A percentile compares a stretch with the other conserved stretches of the same genome.
These are phyloP conservation scores for Grus americana DNA, from an alignment of 2,113 vertebrate species.

Conservation along the genomic window DNA sequence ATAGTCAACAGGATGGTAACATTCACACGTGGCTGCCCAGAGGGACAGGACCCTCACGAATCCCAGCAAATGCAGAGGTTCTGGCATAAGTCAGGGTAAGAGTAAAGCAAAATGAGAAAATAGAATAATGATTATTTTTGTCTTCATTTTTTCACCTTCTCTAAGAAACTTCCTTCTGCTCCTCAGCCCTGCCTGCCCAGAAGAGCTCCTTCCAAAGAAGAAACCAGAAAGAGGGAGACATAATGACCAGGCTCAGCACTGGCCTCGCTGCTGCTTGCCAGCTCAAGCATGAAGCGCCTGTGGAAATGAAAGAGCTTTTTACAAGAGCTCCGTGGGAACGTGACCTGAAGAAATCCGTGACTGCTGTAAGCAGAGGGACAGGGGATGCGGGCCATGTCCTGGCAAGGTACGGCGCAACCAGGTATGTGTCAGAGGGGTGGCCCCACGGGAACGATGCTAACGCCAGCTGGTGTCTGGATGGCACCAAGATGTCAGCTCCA, in stretches of 20 bases:
- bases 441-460: accelerated
- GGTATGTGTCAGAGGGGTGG: neutral
- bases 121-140: neutral
- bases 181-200: neutral
- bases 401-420: neutral
- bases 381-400: neutral
- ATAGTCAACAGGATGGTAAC: neutral
- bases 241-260: neutral
- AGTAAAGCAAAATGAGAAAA: neutral
- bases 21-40: neutral
- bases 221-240: neutral
- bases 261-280: neutral
- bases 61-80: accelerated
- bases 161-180: neutral
- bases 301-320: neutral
- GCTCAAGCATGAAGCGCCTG: neutral
- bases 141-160: neutral
- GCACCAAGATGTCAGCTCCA: neutral
- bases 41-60: neutral
- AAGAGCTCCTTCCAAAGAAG: neutral
- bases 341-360: neutral
- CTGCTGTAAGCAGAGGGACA: neutral
- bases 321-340: neutral
- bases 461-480: accelerated
- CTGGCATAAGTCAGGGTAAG: neutral